Percentiles rank a stretch among this genome's conserved stretches.
Conservation (phyloP, 2,113 vertebrate genomes). For the Callaeas wilsoni region DNA sequence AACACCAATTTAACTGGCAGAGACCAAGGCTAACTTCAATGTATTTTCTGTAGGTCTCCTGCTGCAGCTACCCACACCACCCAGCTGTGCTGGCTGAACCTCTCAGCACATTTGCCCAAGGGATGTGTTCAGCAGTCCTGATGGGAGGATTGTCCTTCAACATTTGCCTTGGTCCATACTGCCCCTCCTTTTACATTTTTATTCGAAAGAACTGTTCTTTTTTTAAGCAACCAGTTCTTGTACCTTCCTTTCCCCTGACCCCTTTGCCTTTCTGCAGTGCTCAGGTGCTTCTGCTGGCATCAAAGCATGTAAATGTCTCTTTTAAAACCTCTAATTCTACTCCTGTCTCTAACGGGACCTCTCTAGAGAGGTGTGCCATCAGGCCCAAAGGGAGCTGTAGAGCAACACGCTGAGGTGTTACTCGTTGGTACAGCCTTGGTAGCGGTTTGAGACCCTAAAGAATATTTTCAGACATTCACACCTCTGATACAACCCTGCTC, state of each 20-base stretch:
- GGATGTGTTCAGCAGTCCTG: neutral
- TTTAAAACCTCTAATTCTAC: neutral
- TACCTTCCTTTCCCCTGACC: neutral
- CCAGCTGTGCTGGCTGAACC: neutral
- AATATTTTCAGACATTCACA: neutral
- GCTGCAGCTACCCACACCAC: neutral
- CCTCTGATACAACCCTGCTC: neutral
- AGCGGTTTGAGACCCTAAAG: neutral
- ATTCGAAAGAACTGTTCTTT: neutral
- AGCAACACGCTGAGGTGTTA: neutral
- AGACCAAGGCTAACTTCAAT: neutral
- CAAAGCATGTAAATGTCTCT: neutral
- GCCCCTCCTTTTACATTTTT: neutral
- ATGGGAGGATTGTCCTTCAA: neutral
- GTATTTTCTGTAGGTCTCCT: neutral
- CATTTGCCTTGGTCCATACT: neutral
- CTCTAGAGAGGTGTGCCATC: neutral
- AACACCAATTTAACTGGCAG: neutral
- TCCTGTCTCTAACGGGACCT: neutral
- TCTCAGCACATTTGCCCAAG: rapidly evolving
- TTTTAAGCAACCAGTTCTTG: neutral
- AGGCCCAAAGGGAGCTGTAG: neutral
- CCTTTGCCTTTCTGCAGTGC: neutral
- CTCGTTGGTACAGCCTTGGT: neutral
- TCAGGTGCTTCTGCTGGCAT: neutral